Conservation (phyloP, 2,888 invertebrate genomes). For the Craniophora ligustri region DNA sequence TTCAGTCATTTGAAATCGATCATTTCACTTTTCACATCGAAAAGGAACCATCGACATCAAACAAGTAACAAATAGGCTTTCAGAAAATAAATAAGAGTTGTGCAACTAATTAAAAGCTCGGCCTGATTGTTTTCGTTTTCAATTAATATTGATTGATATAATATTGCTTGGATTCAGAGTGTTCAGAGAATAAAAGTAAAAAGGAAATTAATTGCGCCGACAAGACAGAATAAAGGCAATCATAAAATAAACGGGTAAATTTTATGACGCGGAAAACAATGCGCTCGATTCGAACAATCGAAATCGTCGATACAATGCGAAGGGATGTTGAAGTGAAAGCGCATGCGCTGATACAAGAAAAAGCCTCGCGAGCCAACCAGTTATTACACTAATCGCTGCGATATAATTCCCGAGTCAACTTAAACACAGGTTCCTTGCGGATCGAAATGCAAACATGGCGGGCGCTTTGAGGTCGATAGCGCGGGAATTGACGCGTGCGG, state of each 20-base stretch:
- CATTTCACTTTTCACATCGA: constrained; percentile 65
- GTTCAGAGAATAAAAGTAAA: constrained; percentile 60
- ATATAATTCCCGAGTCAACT: constrained; percentile 89
- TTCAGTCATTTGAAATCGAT: constrained; percentile 69
- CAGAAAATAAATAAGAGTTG: constrained; percentile 44
- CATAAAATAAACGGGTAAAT: constrained; percentile 75
- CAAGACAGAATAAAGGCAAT: constrained; percentile 70
- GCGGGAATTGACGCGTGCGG: constrained; percentile 74
- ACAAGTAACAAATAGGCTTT: constrained; percentile 51
- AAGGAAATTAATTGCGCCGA: constrained; percentile 63
- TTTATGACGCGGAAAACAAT: constrained; percentile 83
- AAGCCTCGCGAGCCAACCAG: constrained; percentile 83
- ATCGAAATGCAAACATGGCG: constrained; percentile 89
- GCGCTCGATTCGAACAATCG: constrained; percentile 80
- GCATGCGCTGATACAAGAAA: constrained; percentile 82
- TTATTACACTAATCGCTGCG: constrained; percentile 89
- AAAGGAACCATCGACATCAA: constrained; percentile 46
- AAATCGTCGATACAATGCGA: constrained; percentile 71
- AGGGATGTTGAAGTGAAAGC: constrained; percentile 79
- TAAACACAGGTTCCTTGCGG: constrained; percentile 88
- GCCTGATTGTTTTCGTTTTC: constrained; percentile 56
- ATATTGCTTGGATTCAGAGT: constrained; percentile 42
- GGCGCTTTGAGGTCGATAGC: constrained; percentile 82
- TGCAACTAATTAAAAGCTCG: constrained; percentile 50
- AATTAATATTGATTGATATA: constrained; percentile 62